Conservation (phyloP, 2,113 vertebrate genomes). For the Cynoglossus semilaevis region DNA sequence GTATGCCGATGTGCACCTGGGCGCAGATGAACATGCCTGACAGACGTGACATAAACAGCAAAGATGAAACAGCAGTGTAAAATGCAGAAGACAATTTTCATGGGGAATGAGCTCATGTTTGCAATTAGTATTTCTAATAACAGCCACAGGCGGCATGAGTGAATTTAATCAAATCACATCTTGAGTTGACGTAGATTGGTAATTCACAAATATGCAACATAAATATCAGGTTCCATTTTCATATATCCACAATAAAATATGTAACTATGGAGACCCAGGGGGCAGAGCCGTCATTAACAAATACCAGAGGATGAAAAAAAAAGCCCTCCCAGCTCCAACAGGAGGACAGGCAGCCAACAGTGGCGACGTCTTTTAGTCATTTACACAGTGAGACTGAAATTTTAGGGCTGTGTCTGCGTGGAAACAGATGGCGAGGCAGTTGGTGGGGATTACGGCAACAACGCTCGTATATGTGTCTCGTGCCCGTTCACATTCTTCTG, state of each 20-base stretch:
- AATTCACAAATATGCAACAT: conserved; percentile 40
- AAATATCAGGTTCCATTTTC: conserved; percentile 38
- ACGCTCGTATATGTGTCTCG: conserved; percentile 47
- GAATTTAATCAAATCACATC: conserved; percentile 12
- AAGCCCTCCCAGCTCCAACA: conserved; percentile 47
- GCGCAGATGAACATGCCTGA: no score
- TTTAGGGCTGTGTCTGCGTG: conserved; percentile 43
- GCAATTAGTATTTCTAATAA: conserved; percentile 1
- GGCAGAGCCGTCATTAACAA: conserved; percentile 54
- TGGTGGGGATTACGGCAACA: conserved; percentile 68
- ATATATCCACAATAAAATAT: conserved; percentile 1
- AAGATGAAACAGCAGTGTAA: neutral
- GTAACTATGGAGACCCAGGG: conserved; percentile 25
- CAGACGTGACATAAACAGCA: no score
- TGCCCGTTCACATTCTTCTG: conserved; percentile 14
- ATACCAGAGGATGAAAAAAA: conserved; percentile 48
- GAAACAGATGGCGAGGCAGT: conserved; percentile 76
- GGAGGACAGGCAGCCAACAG: conserved; percentile 43
- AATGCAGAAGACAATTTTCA: neutral
- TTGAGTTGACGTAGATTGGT: conserved; percentile 3
- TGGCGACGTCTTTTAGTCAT: conserved; percentile 53
- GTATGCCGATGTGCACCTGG: no score
- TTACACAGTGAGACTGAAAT: conserved; percentile 34
- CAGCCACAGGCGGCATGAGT: neutral
- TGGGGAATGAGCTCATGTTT: neutral